Percentiles rank a stretch among this genome's conserved stretches.
Conservation (phyloP, 2,888 invertebrate species). For the Hetaerina titia region DNA sequence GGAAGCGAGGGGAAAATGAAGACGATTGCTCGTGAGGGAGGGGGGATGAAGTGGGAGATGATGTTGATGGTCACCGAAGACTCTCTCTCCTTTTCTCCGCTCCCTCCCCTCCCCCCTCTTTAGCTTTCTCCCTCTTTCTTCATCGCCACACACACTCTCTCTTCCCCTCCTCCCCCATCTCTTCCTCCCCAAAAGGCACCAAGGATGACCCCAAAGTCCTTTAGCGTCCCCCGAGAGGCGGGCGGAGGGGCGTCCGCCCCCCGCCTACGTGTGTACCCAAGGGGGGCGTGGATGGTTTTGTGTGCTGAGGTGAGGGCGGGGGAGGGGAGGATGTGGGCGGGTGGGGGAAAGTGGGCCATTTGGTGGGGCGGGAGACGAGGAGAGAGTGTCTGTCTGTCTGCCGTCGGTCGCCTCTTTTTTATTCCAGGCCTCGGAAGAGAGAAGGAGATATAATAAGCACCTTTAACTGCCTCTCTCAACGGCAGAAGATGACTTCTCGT, state of each 20-base stretch:
- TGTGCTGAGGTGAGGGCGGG: too few species aligned
- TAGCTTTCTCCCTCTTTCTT: too few species aligned
- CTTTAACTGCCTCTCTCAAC: too few species aligned
- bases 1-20: background rate
- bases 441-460: too few species aligned
- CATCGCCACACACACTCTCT: too few species aligned
- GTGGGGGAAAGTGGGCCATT: slow-evolving; percentile 28
- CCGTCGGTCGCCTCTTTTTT: background rate
- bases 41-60: background rate
- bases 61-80: too few species aligned
- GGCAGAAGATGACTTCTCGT: too few species aligned
- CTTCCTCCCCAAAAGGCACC: background rate
- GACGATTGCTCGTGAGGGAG: background rate
- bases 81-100: too few species aligned
- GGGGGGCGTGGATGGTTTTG: background rate
- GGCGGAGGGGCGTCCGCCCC: too few species aligned
- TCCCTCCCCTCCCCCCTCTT: too few species aligned
- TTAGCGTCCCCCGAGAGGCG: background rate
- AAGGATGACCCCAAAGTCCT: slow-evolving; percentile 34
- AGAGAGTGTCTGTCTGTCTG: background rate
- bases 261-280: too few species aligned
- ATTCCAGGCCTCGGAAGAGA: background rate
- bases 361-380: background rate
- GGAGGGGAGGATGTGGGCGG: background rate
- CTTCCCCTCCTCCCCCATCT: too few species aligned